A percentile compares a stretch with the other conserved stretches of the same genome.
phyloP scores from a whole-genome alignment of 2,113 vertebrate genomes.

The Semicossyphus pulcher region DNA sequence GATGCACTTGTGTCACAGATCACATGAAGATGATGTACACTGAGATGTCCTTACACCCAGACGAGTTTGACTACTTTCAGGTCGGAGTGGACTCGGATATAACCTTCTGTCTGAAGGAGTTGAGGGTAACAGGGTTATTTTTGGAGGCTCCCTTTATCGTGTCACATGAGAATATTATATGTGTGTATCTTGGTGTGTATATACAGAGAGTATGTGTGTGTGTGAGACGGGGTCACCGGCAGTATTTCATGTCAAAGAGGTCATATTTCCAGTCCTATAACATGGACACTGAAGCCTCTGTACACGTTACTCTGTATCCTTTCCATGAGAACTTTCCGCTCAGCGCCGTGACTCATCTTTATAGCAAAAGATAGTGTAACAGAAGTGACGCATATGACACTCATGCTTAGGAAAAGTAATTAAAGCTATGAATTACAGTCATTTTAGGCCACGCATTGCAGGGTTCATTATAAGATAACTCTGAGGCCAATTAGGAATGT shows the following conservation, averaged over 20 bases:
- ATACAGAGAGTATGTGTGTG: constrained; percentile 1
- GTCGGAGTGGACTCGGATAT: constrained; percentile 88
- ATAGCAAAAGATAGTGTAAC: constrained; percentile 24
- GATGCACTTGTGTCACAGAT: constrained; percentile 77
- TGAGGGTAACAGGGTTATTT: constrained; percentile 87
- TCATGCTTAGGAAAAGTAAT: constrained; percentile 11
- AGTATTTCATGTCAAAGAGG: constrained; percentile 52
- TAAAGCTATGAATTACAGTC: background rate
- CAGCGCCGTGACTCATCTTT: constrained; percentile 21
- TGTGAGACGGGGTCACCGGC: constrained; percentile 10
- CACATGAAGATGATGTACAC: constrained; percentile 85
- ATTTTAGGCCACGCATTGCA: background rate
- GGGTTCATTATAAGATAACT: constrained; percentile 4
- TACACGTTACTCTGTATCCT: constrained; percentile 31
- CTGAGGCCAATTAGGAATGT: background rate
- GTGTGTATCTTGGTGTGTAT: constrained; percentile 9
- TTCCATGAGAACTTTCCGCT: constrained; percentile 50
- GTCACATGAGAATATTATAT: constrained; percentile 59
- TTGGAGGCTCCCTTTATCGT: constrained; percentile 35
- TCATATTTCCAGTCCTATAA: constrained; percentile 56
- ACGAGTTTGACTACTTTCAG: constrained; percentile 94
- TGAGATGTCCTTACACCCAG: constrained; percentile 87
- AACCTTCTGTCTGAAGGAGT: constrained; percentile 96
- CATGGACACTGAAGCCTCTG: constrained; percentile 28
- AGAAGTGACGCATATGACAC: constrained; percentile 8